Conservation (phyloP, 2,797 vertebrate genomes). For the Psittacula echo region DNA sequence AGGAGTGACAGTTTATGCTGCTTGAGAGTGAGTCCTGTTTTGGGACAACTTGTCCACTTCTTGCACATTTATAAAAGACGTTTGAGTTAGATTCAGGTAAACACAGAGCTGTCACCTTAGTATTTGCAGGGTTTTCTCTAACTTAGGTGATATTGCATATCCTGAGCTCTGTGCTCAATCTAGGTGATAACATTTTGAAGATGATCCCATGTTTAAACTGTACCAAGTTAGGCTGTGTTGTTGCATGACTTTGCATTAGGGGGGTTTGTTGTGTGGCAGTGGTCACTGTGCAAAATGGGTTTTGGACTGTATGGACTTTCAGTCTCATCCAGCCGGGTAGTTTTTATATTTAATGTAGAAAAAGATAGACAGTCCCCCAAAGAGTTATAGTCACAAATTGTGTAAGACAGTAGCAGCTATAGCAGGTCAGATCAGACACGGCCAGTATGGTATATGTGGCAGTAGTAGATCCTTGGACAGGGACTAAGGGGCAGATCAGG, state of each 20-base stretch:
- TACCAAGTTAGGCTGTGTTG: neutral
- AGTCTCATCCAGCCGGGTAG: neutral
- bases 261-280: neutral
- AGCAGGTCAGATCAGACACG: neutral
- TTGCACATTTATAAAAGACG: neutral
- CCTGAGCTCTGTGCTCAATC: neutral
- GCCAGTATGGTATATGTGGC: neutral
- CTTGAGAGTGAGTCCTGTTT: neutral
- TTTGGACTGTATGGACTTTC: neutral
- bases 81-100: neutral
- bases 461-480: too few species aligned
- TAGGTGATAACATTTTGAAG: neutral
- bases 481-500: neutral
- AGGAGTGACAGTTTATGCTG: neutral
- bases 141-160: neutral
- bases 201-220: neutral
- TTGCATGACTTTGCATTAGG: neutral
- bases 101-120: neutral
- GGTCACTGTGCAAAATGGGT: neutral
- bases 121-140: neutral
- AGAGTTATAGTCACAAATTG: neutral
- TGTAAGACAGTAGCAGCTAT: neutral
- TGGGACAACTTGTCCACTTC: neutral
- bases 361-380: neutral
- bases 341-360: neutral